phyloP scores from a whole-genome alignment of 2,113 vertebrate species.

The Amphiprion percula region DNA sequence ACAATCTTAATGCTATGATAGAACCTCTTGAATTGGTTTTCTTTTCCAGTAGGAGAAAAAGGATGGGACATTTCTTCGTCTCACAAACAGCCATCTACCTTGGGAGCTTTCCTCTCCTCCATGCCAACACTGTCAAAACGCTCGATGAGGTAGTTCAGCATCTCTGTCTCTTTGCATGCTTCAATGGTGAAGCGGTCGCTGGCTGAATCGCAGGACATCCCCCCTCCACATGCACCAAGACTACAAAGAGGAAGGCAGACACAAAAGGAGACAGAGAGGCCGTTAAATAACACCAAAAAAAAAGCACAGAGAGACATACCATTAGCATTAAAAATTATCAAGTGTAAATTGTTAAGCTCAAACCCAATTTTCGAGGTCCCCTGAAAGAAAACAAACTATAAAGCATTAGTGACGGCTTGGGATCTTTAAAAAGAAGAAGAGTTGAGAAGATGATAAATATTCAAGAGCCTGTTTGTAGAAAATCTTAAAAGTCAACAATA shows the following conservation, averaged over 20 bases:
- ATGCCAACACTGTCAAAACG: conserved; percentile 99
- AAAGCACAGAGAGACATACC: not conserved
- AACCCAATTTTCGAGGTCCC: conserved; percentile 37
- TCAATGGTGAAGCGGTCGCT: conserved; percentile 98
- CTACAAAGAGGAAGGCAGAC: conserved; percentile 60
- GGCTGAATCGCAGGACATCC: conserved; percentile 88
- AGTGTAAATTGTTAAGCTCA: conserved; percentile 24
- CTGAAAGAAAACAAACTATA: conserved; percentile 65
- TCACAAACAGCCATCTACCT: conserved; percentile 85
- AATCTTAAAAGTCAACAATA: conserved; percentile 15
- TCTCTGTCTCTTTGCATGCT: conserved; percentile 97
- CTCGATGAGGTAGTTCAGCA: conserved; percentile 99
- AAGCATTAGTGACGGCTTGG: conserved; percentile 48
- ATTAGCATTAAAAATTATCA: conserved; percentile 22
- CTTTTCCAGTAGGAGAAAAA: not conserved
- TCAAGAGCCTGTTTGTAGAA: conserved; percentile 12
- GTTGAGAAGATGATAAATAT: not conserved
- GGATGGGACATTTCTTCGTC: not conserved
- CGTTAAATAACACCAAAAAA: conserved; percentile 27
- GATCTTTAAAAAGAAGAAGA: conserved; percentile 10
- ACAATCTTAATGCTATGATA: not conserved
- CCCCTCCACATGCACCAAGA: conserved; percentile 86
- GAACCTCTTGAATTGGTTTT: not conserved
- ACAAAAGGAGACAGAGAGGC: conserved; percentile 13
- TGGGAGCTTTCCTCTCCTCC: conserved; percentile 98